Evolutionary conservation across 2,888 invertebrate species (phyloP).

Genomic region (Drosophila gaucha): DNA sequence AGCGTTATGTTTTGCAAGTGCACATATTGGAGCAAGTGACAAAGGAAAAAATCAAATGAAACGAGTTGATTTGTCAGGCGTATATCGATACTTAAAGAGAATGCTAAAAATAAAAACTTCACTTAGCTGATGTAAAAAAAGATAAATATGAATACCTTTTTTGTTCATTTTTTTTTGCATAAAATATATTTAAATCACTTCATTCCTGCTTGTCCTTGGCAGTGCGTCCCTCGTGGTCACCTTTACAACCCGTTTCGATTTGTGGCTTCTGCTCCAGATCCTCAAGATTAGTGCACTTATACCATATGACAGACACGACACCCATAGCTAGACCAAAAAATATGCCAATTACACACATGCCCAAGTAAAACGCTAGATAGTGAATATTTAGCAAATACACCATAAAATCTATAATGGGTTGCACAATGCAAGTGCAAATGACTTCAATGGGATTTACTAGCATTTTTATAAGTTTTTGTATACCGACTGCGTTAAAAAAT

Average conservation of each 20-base stretch:
- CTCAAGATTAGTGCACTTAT: conserved; percentile 13
- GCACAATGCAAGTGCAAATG: conserved; percentile 35
- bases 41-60: conserved; percentile 11
- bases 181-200: neutral
- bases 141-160: neutral
- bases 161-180: neutral
- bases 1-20: conserved; percentile 28
- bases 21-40: conserved; percentile 15
- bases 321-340: conserved; percentile 44
- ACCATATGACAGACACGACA: conserved; percentile 34
- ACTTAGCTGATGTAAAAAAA: neutral
- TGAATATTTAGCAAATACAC: conserved; percentile 40
- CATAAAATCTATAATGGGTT: conserved; percentile 47
- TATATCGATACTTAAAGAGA: conserved; percentile 15
- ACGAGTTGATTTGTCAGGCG: conserved; percentile 13
- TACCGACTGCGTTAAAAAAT: neutral
- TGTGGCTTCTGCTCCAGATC: neutral
- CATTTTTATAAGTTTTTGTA: conserved; percentile 16
- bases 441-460: conserved; percentile 56
- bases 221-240: neutral
- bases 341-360: conserved; percentile 32
- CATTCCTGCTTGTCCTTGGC: conserved; percentile 4
- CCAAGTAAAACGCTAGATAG: conserved; percentile 23
- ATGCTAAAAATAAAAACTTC: conserved; percentile 1
- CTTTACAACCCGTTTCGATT: rapidly evolving